Evolutionary conservation across 2,888 invertebrate genomes (phyloP).

Genomic region (Diploptera punctata): DNA sequence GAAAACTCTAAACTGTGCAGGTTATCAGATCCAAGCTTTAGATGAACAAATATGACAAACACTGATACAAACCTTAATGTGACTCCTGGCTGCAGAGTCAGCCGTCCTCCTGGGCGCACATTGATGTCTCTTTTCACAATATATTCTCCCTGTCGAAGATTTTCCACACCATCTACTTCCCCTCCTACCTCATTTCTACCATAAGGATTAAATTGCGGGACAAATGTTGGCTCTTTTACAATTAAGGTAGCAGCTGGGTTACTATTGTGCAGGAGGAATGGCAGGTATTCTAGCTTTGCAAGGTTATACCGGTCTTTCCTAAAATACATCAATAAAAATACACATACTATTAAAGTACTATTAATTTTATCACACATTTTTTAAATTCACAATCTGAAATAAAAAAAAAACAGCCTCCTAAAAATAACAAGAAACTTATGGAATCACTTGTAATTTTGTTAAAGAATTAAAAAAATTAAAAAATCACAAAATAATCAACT

Average conservation of each 20-base stretch:
- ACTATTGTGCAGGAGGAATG: slow-evolving; percentile 87
- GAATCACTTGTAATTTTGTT: too few species aligned
- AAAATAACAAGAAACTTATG: too few species aligned
- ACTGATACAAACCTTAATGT: slow-evolving; percentile 62
- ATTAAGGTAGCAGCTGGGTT: slow-evolving; percentile 88
- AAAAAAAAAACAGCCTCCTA: too few species aligned
- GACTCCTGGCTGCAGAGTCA: slow-evolving; percentile 88
- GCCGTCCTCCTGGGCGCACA: slow-evolving; percentile 88
- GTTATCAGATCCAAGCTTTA: too few species aligned
- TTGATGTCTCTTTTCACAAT: slow-evolving; percentile 93
- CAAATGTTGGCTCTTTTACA: slow-evolving; percentile 76
- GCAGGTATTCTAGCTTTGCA: slow-evolving; percentile 90
- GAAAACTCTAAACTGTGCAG: too few species aligned
- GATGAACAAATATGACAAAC: not conserved
- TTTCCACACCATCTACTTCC: slow-evolving; percentile 91
- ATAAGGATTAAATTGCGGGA: slow-evolving; percentile 75
- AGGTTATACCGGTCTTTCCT: slow-evolving; percentile 93
- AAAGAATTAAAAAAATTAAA: too few species aligned
- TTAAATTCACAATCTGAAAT: too few species aligned
- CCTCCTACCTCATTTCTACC: slow-evolving; percentile 82
- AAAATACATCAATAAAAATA: too few species aligned
- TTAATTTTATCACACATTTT: too few species aligned
- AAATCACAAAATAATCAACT: too few species aligned
- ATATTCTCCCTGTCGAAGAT: slow-evolving; percentile 83
- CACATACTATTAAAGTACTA: too few species aligned